Evolutionary conservation across 2,113 vertebrate genomes (phyloP), one percentile per base, ranked within the genome.

Genomic region (Periophthalmus modestus): DNA sequence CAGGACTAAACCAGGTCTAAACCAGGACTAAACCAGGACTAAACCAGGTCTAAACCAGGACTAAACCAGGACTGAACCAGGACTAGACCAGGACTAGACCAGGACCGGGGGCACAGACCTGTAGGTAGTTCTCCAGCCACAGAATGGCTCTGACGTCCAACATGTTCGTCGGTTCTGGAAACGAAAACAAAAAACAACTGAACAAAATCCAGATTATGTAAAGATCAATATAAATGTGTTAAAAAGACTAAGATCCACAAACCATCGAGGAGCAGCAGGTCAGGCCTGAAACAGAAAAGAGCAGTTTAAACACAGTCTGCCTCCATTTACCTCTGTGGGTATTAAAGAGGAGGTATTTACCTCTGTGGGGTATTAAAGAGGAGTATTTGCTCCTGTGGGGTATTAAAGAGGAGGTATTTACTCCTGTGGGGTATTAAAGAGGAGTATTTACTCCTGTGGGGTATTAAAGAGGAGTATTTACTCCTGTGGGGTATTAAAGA

Each of bases 161-260:
- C 98, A 98, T 99, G 94, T 99, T 99, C 1, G 97, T 99, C 28
- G 97, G 98, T 88, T 99, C 97, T 99, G 88, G 54, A 55, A n/a
- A n/a, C 1, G n/a, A 4, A 16, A 50, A 50, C 14, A 50, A 50
- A 11, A 50, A 7, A 50, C 3, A 16, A 50, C 1, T 50, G 7
- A 39, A 1, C 48, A 13, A 50, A 50, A 21, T 7, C 2, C 54
- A n/a, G 19, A 55, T 55, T n/a, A 18, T 18, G n/a, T n/a, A n/a
- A n/a, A n/a, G n/a, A n/a, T n/a, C n/a, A n/a, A n/a, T n/a, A n/a
- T n/a, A n/a, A n/a, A n/a, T n/a, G n/a, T n/a, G n/a, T n/a, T n/a
- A n/a, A n/a, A n/a, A n/a, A n/a, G 19, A 52, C 19, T 18, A 55
- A 21, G 54, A 55, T 6, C 21, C 4, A 95, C 96, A 98, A 91